Evolutionary conservation across 2,113 vertebrate species (phyloP).

Genomic region (Heterotilapia buettikoferi): DNA sequence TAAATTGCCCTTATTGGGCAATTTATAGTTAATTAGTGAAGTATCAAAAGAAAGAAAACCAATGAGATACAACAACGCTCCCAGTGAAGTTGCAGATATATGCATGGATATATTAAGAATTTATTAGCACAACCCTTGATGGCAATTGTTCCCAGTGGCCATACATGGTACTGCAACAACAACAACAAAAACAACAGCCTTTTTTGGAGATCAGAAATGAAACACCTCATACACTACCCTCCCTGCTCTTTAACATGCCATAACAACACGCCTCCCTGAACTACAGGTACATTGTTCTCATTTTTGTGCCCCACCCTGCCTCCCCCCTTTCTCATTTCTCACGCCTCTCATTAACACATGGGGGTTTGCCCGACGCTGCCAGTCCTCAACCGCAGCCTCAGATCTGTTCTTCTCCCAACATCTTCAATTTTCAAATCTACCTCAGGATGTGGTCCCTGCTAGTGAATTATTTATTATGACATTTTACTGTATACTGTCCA

Average conservation of each 20-base stretch:
- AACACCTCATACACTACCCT: neutral
- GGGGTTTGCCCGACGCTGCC: neutral
- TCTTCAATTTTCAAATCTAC: neutral
- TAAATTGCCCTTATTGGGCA: neutral
- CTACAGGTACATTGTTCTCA: neutral
- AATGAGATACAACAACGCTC: neutral
- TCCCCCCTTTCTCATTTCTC: neutral
- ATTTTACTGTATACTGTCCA: neutral
- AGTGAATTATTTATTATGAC: neutral
- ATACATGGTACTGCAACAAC: neutral
- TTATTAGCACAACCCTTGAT: neutral
- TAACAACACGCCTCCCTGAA: neutral
- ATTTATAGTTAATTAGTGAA: neutral
- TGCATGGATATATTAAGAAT: neutral
- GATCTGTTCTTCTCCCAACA: neutral
- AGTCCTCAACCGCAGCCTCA: neutral
- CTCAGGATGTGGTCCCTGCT: neutral
- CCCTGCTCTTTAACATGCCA: neutral
- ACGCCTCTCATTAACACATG: neutral
- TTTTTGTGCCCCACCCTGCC: neutral
- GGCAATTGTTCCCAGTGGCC: neutral
- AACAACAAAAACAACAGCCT: neutral
- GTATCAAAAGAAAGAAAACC: neutral
- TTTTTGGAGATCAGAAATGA: neutral
- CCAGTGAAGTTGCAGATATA: neutral